Evolutionary conservation across 2,888 invertebrate genomes (phyloP).

Genomic region (Dasysyrphus tricinctus): DNA sequence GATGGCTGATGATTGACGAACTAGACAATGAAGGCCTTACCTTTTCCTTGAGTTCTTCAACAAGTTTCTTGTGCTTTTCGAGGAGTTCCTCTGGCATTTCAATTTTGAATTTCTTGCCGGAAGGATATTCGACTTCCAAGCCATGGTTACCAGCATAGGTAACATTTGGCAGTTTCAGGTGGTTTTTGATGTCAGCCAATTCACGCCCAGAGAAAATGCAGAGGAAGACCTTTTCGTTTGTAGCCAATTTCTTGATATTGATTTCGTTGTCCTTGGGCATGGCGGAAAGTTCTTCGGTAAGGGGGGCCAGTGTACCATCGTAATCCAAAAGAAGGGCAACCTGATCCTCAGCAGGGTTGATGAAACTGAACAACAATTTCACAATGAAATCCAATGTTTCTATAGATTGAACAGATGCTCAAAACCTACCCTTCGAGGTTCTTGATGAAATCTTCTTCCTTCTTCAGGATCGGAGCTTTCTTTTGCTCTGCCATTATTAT

Average conservation of each 20-base stretch:
- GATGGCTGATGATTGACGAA: background rate
- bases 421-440: conserved; percentile 81
- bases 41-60: conserved; percentile 88
- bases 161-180: conserved; percentile 85
- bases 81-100: conserved; percentile 89
- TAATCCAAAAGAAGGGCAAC: conserved; percentile 89
- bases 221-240: conserved; percentile 88
- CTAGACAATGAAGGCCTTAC: conserved; percentile 79
- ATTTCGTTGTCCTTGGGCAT: conserved; percentile 89
- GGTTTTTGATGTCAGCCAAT: conserved; percentile 89
- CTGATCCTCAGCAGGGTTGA: conserved; percentile 87
- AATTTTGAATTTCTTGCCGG: conserved; percentile 90
- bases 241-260: conserved; percentile 88
- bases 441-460: conserved; percentile 82
- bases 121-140: conserved; percentile 89
- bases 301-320: conserved; percentile 90
- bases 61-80: conserved; percentile 87
- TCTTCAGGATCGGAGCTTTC: conserved; percentile 82
- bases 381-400: conserved; percentile 26
- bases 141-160: conserved; percentile 92
- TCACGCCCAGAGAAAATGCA: conserved; percentile 90
- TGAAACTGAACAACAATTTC: conserved; percentile 78
- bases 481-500: conserved; percentile 82
- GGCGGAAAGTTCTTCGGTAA: conserved; percentile 87
- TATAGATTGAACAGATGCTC: background rate